These are phyloP conservation scores for Phyllotreta cruciferae DNA, from an alignment of 2,888 invertebrate genomes.

Conservation along the genomic window DNA sequence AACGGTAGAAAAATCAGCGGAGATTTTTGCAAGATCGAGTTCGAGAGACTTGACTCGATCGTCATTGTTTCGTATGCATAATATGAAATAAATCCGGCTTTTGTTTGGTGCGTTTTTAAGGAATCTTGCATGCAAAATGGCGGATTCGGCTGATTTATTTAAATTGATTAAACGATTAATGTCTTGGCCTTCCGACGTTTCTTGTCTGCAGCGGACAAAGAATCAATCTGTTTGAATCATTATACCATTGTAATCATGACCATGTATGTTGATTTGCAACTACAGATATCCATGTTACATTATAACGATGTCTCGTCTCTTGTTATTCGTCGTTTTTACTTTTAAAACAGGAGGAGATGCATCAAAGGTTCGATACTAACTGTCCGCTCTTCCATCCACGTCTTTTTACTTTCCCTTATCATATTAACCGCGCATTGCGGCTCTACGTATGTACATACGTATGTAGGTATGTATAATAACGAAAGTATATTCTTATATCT, in stretches of 20 bases:
- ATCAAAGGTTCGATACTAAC: slow-evolving; percentile 30
- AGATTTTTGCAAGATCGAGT: slow-evolving; percentile 33
- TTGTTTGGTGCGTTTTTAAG: slow-evolving; percentile 52
- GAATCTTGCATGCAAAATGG: slow-evolving; percentile 54
- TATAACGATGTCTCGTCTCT: slow-evolving; percentile 40
- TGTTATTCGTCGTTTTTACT: slow-evolving; percentile 37
- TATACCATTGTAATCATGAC: slow-evolving; percentile 57
- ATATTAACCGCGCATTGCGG: no score
- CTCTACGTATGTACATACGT: no score
- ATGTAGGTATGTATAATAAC: no score
- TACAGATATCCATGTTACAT: slow-evolving; percentile 53
- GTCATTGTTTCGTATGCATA: slow-evolving; percentile 40
- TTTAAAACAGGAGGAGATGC: slow-evolving; percentile 35
- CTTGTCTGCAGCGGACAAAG: slow-evolving; percentile 55
- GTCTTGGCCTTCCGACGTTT: slow-evolving; percentile 54
- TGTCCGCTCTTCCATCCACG: slow-evolving; percentile 5
- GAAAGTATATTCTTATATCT: no score
- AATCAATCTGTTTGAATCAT: slow-evolving; percentile 58
- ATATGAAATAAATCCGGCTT: slow-evolving; percentile 46
- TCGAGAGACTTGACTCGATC: slow-evolving; percentile 26
- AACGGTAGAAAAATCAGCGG: slow-evolving; percentile 26
- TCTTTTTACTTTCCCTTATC: slow-evolving; percentile 4
- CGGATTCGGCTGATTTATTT: slow-evolving; percentile 55
- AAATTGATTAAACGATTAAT: slow-evolving; percentile 58
- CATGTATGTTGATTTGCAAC: slow-evolving; percentile 55